Base-by-base conservation (phyloP, 2,113 vertebrate genomes). In the Opisthocomus hoazin region DNA sequence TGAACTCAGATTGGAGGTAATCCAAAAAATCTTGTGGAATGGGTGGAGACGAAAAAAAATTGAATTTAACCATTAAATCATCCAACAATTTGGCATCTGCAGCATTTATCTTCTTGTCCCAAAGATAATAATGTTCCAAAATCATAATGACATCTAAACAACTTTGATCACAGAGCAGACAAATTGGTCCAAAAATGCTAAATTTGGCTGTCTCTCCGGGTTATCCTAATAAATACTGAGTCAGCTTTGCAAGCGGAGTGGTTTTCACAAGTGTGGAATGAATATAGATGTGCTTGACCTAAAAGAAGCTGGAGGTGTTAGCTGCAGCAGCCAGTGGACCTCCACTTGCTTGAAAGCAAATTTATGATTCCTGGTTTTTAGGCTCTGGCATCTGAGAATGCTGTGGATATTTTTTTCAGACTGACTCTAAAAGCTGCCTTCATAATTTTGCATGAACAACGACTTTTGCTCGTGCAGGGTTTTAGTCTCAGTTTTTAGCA, bases 11-110 rank as follows among this genome's bases (percentile, higher is more conserved):
- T 86, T 96, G 96, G 95, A 97, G 68, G 12, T 9, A 81, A 43
- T 95, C 89, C 96, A 96, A 88, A 88, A 95, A 95, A 85, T 82
- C 77, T 63, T 95, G 91, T 81, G 95, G 94, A 95, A 94, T 86
- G 96, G 85, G 94, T 93, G 91, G 93, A 91, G 93, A 65, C 0
- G 2, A 91, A 95, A 94, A 95, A 89, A 89, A 79, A 48, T 2
- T 11, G 39, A 71, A 80, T 92, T 97, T 97, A 97, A 96, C 94
- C 84, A 88, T 96, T 97, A 96, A 97, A 96, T 96, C 87, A 93
- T 95, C 79, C 93, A 89, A 21, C 69, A 74, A 50, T 89, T 94
- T 96, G 91, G 84, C 90, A 94, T 91, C 70, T 79, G 54, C 17
- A 1, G 54, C 89, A 89, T 89, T 96, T 89, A 89, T 85, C 89